Conservation (phyloP, 2,113 vertebrate species). For the Pteropus alecto region DNA sequence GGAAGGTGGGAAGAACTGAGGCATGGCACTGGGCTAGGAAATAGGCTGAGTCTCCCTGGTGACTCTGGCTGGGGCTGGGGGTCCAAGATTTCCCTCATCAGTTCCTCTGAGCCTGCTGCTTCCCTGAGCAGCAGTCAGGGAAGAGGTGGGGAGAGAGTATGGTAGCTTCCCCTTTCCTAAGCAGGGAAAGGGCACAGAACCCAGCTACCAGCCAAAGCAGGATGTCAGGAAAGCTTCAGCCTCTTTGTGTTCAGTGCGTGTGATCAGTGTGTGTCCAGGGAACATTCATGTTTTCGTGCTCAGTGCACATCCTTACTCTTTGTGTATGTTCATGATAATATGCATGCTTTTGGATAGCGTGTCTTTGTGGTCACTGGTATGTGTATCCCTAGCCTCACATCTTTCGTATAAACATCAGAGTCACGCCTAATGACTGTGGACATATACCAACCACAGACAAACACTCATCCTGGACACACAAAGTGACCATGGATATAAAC, state of each 20-base stretch:
- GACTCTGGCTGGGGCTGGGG: neutral
- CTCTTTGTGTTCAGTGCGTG: neutral
- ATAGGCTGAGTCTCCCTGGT: neutral
- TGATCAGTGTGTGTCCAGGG: neutral
- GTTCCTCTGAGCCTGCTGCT: neutral
- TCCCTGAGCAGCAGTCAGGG: neutral
- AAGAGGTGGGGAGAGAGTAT: neutral
- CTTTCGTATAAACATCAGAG: neutral
- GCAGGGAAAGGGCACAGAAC: neutral
- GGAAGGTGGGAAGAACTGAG: neutral
- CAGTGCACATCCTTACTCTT: neutral
- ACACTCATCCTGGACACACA: neutral
- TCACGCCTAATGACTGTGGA: neutral
- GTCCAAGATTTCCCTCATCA: neutral
- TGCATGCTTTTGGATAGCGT: neutral
- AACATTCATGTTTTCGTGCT: neutral
- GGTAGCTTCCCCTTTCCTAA: neutral
- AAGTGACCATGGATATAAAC: neutral
- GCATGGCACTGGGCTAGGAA: neutral
- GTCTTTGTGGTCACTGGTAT: neutral
- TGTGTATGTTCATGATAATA: neutral
- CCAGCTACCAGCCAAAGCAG: neutral
- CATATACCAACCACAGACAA: neutral
- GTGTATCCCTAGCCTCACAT: neutral
- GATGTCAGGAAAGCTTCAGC: neutral